Percentiles rank a stretch among this genome's conserved stretches.
Evolutionary conservation across 1,140 invertebrate genomes (phyloP).

Genomic region (Venturia canescens): DNA sequence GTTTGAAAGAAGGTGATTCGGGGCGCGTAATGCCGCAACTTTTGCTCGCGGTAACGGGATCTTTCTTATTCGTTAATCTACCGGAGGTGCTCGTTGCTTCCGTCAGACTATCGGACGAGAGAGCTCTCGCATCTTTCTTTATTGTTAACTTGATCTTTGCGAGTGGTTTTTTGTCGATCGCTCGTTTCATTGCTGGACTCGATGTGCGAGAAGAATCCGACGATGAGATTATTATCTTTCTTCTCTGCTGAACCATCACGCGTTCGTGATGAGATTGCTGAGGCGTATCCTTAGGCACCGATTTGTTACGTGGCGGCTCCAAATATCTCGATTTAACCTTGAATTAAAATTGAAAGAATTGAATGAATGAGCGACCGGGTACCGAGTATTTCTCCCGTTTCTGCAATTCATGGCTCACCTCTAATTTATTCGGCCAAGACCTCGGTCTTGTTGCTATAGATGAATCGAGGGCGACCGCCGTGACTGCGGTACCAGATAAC

Average conservation of each 20-base stretch:
- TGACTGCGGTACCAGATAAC: background rate
- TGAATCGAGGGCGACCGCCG: background rate
- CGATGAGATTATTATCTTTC: constrained; percentile 77
- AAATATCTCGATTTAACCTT: constrained; percentile 79
- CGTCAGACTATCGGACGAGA: constrained; percentile 78
- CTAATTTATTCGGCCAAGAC: constrained; percentile 75
- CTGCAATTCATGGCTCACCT: constrained; percentile 59
- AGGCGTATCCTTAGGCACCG: constrained; percentile 63
- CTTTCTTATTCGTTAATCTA: constrained; percentile 57
- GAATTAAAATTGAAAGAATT: constrained; percentile 50
- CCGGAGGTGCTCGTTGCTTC: constrained; percentile 63
- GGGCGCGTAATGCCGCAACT: constrained; percentile 75
- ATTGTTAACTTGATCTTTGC: constrained; percentile 73
- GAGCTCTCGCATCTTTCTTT: constrained; percentile 71
- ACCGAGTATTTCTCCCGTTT: too few relatives aligned
- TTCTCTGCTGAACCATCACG: constrained; percentile 64
- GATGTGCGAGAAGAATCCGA: constrained; percentile 82
- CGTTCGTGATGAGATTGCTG: constrained; percentile 65
- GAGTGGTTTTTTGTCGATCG: constrained; percentile 68
- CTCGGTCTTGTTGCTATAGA: constrained; percentile 68
- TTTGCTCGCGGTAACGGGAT: constrained; percentile 63
- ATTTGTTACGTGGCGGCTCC: constrained; percentile 75
- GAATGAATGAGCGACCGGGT: constrained; percentile 3
- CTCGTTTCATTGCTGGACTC: constrained; percentile 81
- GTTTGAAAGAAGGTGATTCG: constrained; percentile 72